A percentile compares a stretch with the other conserved stretches of the same genome.
phyloP scores from a whole-genome alignment of 2,888 invertebrate genomes.

The Oxyscelio sp. region DNA sequence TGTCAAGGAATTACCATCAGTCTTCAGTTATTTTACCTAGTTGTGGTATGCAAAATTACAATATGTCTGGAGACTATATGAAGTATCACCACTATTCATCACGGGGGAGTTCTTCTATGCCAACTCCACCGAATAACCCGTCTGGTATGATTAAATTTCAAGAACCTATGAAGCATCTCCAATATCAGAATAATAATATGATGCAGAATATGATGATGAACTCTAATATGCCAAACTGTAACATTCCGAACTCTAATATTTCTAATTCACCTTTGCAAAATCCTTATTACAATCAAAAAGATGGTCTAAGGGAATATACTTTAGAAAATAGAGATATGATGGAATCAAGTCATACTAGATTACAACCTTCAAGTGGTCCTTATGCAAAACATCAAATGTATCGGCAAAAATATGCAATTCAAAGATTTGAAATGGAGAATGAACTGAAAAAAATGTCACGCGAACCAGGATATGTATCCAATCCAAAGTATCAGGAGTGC shows the following conservation, averaged over 20 bases:
- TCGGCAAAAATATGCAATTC: conserved; percentile 85
- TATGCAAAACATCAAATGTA: conserved; percentile 83
- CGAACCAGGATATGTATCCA: conserved; percentile 85
- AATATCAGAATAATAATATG: conserved; percentile 79
- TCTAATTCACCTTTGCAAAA: conserved; percentile 79
- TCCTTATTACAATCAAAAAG: conserved; percentile 81
- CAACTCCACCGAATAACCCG: conserved; percentile 48
- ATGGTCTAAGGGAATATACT: conserved; percentile 79
- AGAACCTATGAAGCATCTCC: conserved; percentile 78
- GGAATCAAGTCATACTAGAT: conserved; percentile 71
- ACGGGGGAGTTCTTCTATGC: conserved; percentile 75
- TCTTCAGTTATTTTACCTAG: conserved; percentile 81
- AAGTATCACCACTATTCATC: conserved; percentile 82
- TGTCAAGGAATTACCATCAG: conserved; percentile 79
- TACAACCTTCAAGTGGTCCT: conserved; percentile 68
- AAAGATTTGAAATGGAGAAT: conserved; percentile 84
- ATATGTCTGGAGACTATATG: conserved; percentile 82
- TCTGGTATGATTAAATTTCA: conserved; percentile 81
- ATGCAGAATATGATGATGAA: conserved; percentile 74
- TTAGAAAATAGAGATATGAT: conserved; percentile 79
- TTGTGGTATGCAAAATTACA: conserved; percentile 84
- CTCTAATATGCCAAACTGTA: conserved; percentile 72
- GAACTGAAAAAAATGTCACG: conserved; percentile 83
- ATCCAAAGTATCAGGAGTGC: conserved; percentile 86
- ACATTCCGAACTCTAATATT: no score